phyloP scores from a whole-genome alignment of 2,113 vertebrate species.

The Casuarius casuarius region DNA sequence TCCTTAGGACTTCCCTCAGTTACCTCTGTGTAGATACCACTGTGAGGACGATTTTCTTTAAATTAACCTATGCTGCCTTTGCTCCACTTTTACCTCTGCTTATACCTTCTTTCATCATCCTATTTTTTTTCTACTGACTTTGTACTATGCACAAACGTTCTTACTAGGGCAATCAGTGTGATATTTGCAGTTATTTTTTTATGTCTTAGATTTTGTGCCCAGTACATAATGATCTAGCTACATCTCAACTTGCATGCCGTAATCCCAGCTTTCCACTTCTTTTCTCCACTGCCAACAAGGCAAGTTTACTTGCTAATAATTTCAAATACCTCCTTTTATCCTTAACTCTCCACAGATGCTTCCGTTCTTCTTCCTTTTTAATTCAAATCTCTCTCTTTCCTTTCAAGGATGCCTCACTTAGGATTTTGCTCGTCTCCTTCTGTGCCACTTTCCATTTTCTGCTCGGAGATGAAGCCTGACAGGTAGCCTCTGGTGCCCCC shows the following conservation, averaged over 20 bases:
- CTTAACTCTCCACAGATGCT: conserved; percentile 5
- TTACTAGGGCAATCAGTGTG: not conserved
- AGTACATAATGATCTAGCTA: conserved; percentile 32
- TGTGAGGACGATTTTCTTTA: not conserved
- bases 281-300: conserved; percentile 9
- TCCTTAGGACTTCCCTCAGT: not conserved
- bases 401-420: not conserved
- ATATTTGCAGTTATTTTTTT: conserved; percentile 39
- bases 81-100: not conserved
- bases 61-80: not conserved
- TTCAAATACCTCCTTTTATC: not conserved
- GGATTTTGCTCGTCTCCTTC: not conserved
- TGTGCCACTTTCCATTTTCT: not conserved
- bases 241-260: not conserved
- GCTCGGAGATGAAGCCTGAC: not conserved
- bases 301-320: conserved; percentile 30
- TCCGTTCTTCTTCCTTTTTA: not conserved
- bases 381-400: not conserved
- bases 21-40: not conserved
- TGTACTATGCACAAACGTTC: not conserved
- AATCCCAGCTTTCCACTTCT: not conserved
- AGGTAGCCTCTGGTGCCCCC: not conserved
- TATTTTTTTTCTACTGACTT: not conserved
- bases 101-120: not conserved
- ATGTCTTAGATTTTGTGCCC: conserved; percentile 13